Evolutionary conservation across 2,888 invertebrate genomes (phyloP), one percentile per base, ranked within the genome.

Genomic region (Drosophila sordidapex): DNA sequence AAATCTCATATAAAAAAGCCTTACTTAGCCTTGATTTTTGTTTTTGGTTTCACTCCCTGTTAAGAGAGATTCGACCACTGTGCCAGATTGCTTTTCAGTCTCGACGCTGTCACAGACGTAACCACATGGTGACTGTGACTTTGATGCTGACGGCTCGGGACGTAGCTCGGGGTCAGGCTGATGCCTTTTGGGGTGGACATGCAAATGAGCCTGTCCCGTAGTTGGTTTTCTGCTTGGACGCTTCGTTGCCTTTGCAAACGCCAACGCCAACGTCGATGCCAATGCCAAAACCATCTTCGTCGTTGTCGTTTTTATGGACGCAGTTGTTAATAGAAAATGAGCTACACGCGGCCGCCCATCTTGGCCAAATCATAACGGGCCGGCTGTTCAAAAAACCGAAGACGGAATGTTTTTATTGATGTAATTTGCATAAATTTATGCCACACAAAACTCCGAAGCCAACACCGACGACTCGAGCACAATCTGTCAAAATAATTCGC

Each of bases 321-420:
- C 90, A 89, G 90, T 89, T 89, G 90, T 89, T 90, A 89, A 90
- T 90, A 90, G 89, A 89, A 89, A 89, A 90, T 82, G 86, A 86
- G 83, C 89, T 81, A 76, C 76, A 80, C 85, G 84, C 81, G 76
- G 85, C 70, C 76, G 82, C 83, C 76, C 85, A 82, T 72, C 87
- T 87, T 85, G 82, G 87, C 79, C 81, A 78, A 86, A 89, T 89
- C 83, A 84, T 79, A 89, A 82, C 78, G 80, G 79, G 74, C 67
- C 76, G 59, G 73, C 70, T 68, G 71, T 61, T 69, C 70, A 75
- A 75, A 67, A 81, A 73, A 79, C 76, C 76, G 72, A 82, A 76
- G 85, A 81, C 85, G 79, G 81, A 90, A 89, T 90, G 89, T 90
- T 89, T 89, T 89, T 90, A 89, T 89, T 89, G 89, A 88, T 81